Evolutionary conservation across 2,797 vertebrate species (phyloP), one percentile per base, ranked within the genome.

Genomic region (Falco cherrug): DNA sequence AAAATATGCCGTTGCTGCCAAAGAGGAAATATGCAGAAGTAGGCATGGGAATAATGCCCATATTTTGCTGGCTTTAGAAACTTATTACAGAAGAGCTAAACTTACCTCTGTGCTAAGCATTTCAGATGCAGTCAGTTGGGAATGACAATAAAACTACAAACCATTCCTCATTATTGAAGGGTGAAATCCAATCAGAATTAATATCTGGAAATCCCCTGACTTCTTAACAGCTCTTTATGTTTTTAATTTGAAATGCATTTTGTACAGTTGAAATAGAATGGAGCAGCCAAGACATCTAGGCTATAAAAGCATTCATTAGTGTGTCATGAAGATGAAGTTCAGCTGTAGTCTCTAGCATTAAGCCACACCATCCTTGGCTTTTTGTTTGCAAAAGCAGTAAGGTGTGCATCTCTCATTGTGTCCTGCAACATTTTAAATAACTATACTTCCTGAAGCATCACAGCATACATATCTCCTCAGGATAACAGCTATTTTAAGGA

Each of bases 91-190:
- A 69, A 78, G 78, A 96, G 16, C 82, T 95, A 71, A 79, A 82
- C 75, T 80, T 94, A 74, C 19, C 74, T 89, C n/a, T 69, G 19
- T 53, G 14, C n/a, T 92, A 84, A 94, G 77, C n/a, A 75, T 93
- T 96, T 96, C 86, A 89, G 45, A 93, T 69, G 43, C 41, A 74
- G 57, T 88, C 91, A 69, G 87, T 20, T 94, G 89, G 63, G 65
- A 97, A 93, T 89, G 51, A 84, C 87, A 94, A 80, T 59, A 95
- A 76, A 84, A 68, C 65, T 93, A 87, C 63, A 96, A 97, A 96
- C 53, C 9, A 90, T 67, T 73, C 59, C 83, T 96, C 90, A 89
- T 78, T 87, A 70, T 13, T 94, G 59, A 93, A 92, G 85, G n/a
- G 48, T 81, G 96, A 97, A 92, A 90, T 31, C 56, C n/a, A 57